These are phyloP conservation scores for Rhea americana DNA, from an alignment of 2,113 vertebrate genomes.

Conservation along the genomic window DNA sequence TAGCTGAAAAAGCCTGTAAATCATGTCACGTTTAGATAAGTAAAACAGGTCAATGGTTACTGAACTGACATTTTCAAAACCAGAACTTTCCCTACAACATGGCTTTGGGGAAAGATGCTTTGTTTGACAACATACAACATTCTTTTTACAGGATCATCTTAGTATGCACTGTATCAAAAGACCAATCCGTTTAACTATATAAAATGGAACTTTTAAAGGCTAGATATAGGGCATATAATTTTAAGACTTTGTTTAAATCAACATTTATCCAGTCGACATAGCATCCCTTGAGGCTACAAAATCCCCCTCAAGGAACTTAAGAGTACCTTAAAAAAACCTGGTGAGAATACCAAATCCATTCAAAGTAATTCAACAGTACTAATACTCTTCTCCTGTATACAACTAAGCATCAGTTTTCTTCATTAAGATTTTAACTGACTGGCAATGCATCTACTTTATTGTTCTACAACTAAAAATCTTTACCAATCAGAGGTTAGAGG, in stretches of 20 bases:
- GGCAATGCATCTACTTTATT: background rate
- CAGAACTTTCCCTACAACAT: background rate
- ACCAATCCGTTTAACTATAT: background rate
- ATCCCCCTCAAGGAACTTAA: background rate
- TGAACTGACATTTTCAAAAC: background rate
- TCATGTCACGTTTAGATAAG: background rate
- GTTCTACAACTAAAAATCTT: background rate
- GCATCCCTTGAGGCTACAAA: background rate
- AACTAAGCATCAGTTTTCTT: background rate
- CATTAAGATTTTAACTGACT: background rate
- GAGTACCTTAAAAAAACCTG: background rate
- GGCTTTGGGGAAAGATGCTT: background rate
- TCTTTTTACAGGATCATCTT: background rate
- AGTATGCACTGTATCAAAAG: background rate
- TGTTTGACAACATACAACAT: background rate
- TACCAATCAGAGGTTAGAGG: background rate
- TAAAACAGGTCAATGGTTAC: constrained; percentile 17
- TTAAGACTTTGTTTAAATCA: background rate
- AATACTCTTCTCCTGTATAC: background rate
- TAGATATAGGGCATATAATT: background rate
- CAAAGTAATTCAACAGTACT: background rate
- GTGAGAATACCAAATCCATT: background rate
- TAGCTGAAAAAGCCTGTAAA: background rate
- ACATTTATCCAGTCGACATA: background rate
- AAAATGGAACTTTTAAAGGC: background rate